Base-by-base conservation (phyloP, 2,797 vertebrate species). In the Cynopterus sphinx region DNA sequence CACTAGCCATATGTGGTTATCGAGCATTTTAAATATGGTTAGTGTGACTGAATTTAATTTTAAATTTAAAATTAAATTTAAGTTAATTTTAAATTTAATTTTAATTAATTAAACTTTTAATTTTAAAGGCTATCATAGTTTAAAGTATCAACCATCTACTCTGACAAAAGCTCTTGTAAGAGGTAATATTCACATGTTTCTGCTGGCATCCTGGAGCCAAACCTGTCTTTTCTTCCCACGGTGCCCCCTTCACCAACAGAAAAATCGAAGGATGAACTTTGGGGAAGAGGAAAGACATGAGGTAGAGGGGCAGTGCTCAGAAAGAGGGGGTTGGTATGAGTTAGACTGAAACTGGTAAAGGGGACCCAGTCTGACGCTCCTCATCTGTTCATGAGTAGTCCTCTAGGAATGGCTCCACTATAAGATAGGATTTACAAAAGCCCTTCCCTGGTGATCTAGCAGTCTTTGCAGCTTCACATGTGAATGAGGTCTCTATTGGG, bases 51-150 rank as follows among this genome's bases (percentile, higher is more conserved):
- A 95, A 83, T 70, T 87, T 93, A 86, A 81, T 75, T 94, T 95
- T 53, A n/a, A 70, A 91, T 85, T 91, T 74, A 33, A 74, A 33
- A 33, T 33, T 33, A 33, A 33, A 33, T 33, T 33, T 33, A 95
- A 83, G 75, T 87, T 93, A 87, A 81, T 77, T 94, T 95, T 55
- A 70, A 36, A 75, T 71, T 96, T 92, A 75, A 75, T 96, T 94
- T 96, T 74, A 57, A 57, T 78, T 28, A 88, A 91, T 74, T 65
- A 68, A 63, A 71, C 9, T 87, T 91, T 70, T 57, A 53, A 70
- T 95, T 59, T 84, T 71, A 90, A 55, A 5, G 33, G 4, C 46
- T 11, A 74, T 26, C n/a, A 78, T 53, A 12, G 51, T 28, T 75
- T 57, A 41, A 41, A 6, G 12, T 78, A 19, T 86, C 49, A 67